phyloP scores from a whole-genome alignment of 2,113 vertebrate genomes.

The Serinus canaria region DNA sequence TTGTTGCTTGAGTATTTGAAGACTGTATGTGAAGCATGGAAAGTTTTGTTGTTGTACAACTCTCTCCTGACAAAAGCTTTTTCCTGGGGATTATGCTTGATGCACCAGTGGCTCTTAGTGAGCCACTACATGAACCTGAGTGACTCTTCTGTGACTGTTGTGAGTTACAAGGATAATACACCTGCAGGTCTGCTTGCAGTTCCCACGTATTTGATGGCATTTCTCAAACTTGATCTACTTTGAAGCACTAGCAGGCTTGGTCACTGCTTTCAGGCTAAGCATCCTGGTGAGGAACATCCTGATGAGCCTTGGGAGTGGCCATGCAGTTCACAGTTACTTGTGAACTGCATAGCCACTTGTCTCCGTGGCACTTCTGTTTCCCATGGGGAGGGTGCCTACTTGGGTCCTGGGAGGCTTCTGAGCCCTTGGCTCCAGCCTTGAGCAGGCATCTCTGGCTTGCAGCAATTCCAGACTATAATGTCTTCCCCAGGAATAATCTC shows the following conservation, averaged over 20 bases:
- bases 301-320: fast-evolving
- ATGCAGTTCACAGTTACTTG: not conserved
- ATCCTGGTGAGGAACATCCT: not conserved
- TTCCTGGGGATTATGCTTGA: not conserved
- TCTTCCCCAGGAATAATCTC: not conserved
- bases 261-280: fast-evolving
- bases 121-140: not conserved
- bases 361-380: fast-evolving
- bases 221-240: not conserved
- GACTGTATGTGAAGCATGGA: fast-evolving
- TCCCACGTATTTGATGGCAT: not conserved
- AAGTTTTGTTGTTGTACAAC: not conserved
- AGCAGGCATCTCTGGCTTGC: not conserved
- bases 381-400: fast-evolving
- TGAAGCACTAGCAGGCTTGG: not conserved
- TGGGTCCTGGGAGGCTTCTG: not conserved
- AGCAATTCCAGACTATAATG: not conserved
- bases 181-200: not conserved
- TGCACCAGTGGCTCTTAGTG: not conserved
- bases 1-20: not conserved
- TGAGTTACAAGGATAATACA: not conserved
- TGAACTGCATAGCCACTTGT: not conserved
- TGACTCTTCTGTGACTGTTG: not conserved
- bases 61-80: not conserved
- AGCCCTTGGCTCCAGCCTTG: not conserved